Percentiles rank a stretch among this genome's conserved stretches.
These are phyloP conservation scores for Alca torda DNA, from an alignment of 2,797 vertebrate genomes.

Conservation along the genomic window DNA sequence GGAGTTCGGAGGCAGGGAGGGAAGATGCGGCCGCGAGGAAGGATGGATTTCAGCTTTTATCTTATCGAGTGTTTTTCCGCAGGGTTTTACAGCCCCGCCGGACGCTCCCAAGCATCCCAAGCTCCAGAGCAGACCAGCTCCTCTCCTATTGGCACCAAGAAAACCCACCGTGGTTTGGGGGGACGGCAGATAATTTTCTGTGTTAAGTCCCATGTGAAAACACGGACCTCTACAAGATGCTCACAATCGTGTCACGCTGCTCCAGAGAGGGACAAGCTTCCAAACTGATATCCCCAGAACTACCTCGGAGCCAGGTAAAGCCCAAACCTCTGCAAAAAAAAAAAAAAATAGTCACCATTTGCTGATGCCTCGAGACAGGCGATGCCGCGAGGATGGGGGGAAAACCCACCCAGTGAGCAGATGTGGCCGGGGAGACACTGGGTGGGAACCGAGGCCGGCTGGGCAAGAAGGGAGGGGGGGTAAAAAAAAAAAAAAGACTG, in stretches of 20 bases:
- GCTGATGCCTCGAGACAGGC: rapidly evolving
- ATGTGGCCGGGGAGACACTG: rapidly evolving
- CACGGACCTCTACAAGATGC: neutral
- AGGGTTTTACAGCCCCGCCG: neutral
- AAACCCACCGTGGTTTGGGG: neutral
- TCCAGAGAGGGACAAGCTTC: neutral
- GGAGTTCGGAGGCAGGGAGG: neutral
- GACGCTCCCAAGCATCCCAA: neutral
- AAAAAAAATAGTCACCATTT: neutral
- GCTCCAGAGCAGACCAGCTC: neutral
- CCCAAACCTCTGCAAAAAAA: neutral
- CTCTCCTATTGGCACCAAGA: neutral
- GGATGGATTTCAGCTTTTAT: neutral
- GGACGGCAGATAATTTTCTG: no score
- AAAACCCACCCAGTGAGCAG: neutral
- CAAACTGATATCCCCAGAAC: neutral
- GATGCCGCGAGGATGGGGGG: rapidly evolving
- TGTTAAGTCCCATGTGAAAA: neutral
- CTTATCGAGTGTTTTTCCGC: neutral
- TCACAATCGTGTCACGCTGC: rapidly evolving
- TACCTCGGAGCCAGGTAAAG: neutral
- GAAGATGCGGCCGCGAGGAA: no score
- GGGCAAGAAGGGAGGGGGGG: neutral
- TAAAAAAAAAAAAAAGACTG: neutral
- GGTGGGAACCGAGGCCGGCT: neutral